A percentile compares a stretch with the other conserved stretches of the same genome.
These are phyloP conservation scores for Brenthis ino DNA, from an alignment of 2,888 invertebrate genomes.

Conservation along the genomic window DNA sequence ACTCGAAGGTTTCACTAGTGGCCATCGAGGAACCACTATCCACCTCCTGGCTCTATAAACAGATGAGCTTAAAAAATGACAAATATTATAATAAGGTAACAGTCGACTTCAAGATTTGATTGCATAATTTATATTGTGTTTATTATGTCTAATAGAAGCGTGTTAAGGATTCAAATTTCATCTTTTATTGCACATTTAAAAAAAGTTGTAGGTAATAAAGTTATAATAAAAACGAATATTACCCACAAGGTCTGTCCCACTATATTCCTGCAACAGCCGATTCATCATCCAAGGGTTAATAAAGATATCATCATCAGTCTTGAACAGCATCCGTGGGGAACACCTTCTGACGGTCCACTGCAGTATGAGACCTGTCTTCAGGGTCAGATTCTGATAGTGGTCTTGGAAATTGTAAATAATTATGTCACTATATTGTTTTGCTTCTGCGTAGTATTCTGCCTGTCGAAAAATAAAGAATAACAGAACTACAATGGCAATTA, in stretches of 20 bases:
- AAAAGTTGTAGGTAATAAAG: too few species aligned
- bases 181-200: too few species aligned
- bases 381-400: constrained; percentile 85
- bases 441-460: constrained; percentile 72
- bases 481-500: too few species aligned
- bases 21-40: too few species aligned
- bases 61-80: too few species aligned
- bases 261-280: constrained; percentile 51
- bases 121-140: not conserved
- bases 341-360: constrained; percentile 83
- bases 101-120: too few species aligned
- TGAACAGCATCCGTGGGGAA: constrained; percentile 78
- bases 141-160: not conserved
- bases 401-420: constrained; percentile 84
- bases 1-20: too few species aligned
- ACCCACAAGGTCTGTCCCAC: constrained; percentile 59
- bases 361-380: constrained; percentile 85
- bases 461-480: constrained; percentile 39
- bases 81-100: too few species aligned
- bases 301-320: constrained; percentile 85
- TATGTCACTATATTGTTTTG: constrained; percentile 80
- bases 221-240: not conserved
- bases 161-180: too few species aligned
- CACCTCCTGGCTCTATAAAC: too few species aligned
- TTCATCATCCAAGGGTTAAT: constrained; percentile 80